phyloP scores from a whole-genome alignment of 2,113 vertebrate genomes.

The Ibidorhyncha struthersii region DNA sequence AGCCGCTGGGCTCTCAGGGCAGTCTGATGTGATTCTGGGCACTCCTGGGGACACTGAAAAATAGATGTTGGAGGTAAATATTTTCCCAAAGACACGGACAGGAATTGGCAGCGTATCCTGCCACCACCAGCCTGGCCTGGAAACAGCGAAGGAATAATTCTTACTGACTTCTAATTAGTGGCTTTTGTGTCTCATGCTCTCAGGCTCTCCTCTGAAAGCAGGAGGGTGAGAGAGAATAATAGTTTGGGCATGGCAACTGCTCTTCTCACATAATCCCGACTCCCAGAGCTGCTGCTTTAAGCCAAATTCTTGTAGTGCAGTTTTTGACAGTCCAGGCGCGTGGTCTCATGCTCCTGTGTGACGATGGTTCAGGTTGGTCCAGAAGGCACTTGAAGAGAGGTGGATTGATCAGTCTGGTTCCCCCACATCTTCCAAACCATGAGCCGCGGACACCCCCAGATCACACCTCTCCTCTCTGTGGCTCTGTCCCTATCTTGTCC shows the following conservation, averaged over 20 bases:
- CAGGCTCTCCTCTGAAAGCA: not conserved
- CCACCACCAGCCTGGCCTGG: not conserved
- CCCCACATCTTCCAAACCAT: not conserved
- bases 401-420: not conserved
- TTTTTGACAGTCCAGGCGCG: not conserved
- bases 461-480: too few relatives aligned
- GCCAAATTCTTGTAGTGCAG: not conserved
- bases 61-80: not conserved
- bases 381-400: not conserved
- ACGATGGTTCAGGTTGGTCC: not conserved
- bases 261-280: not conserved
- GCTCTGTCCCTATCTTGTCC: not conserved
- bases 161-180: not conserved
- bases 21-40: not conserved
- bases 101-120: not conserved
- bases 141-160: not conserved
- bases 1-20: not conserved
- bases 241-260: not conserved
- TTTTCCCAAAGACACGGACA: not conserved
- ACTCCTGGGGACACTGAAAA: not conserved
- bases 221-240: not conserved
- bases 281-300: not conserved
- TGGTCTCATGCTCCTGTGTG: too few relatives aligned
- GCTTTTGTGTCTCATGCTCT: not conserved
- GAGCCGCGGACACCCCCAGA: too few relatives aligned